Conservation (phyloP, 23 tunicate genomes). For the Oikopleura vanhoeffeni region DNA sequence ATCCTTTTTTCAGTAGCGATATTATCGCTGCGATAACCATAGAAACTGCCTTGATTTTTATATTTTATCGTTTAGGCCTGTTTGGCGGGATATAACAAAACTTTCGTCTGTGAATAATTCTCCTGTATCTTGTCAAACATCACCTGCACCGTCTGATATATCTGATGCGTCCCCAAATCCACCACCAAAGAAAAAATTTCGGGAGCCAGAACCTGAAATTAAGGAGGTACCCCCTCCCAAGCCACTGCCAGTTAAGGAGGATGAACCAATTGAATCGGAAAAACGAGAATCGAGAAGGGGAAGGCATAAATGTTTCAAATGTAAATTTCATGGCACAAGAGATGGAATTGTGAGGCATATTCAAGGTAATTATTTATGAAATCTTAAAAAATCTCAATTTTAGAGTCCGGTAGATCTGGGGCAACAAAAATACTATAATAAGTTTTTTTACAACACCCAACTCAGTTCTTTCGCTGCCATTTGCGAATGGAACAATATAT, state of each 20-base stretch:
- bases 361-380: neutral
- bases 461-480: too few relatives aligned
- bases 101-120: neutral
- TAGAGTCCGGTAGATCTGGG: too few relatives aligned
- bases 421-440: too few relatives aligned
- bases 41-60: too few relatives aligned
- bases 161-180: neutral
- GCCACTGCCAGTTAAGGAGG: neutral
- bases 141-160: neutral
- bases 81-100: neutral
- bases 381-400: too few relatives aligned
- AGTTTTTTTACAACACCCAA: too few relatives aligned
- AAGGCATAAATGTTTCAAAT: conserved; percentile 3
- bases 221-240: neutral
- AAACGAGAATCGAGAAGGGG: neutral
- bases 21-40: too few relatives aligned
- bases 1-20: too few relatives aligned
- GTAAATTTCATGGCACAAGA: neutral
- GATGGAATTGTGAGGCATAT: neutral
- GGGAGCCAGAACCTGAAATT: neutral
- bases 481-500: too few relatives aligned
- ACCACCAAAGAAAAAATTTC: neutral
- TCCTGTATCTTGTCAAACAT: neutral
- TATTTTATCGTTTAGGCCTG: too few relatives aligned
- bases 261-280: neutral